Base-by-base conservation (phyloP, 2,797 vertebrate species). In the Malurus leucopterus region DNA sequence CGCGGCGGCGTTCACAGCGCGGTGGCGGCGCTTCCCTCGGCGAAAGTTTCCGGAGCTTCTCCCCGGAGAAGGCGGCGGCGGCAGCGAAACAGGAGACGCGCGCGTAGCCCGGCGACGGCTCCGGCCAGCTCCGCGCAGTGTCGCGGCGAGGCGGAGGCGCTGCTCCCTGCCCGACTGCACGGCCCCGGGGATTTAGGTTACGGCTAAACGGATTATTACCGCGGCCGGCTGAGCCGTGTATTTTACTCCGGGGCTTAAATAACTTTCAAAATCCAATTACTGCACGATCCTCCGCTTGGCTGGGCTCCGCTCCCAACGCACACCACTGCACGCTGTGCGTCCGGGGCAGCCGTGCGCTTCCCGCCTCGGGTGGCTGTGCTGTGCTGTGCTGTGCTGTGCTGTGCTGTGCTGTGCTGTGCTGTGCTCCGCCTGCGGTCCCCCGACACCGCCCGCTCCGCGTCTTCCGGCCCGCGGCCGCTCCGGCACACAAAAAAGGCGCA, bases 401-500 rank as follows among this genome's bases (percentile, higher is more conserved):
- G 41, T 36, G 34, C 34, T 36, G 34, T 34, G 34, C 34, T 34
- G 34, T 9, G 43, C 46, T 24, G 12, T 4, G 23, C 47, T 51
- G 24, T 24, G 21, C 41, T 64, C n/a, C 84, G 9, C 72, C 63
- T 59, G 65, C 67, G 11, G 24, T 83, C 40, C 64, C 38, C 75
- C 47, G 46, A 5, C 20, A 30, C 57, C 79, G 30, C 70, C 53
- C 79, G 40, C 54, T 21, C 50, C n/a, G 5, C 43, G 1, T 15
- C 41, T 61, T 53, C 16, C 51, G 13, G 13, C 61, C 73, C 68
- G 65, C 59, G 19, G 32, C 88, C 57, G 64, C 32, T 8, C 74
- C 41, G 57, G 92, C 93, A 94, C 96, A 97, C 93, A 59, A 78
- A 82, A 89, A 94, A 86, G 86, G 89, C 88, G 82, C 96, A 59